Evolutionary conservation across 2,113 vertebrate genomes (phyloP).

Genomic region (Pedetes capensis): DNA sequence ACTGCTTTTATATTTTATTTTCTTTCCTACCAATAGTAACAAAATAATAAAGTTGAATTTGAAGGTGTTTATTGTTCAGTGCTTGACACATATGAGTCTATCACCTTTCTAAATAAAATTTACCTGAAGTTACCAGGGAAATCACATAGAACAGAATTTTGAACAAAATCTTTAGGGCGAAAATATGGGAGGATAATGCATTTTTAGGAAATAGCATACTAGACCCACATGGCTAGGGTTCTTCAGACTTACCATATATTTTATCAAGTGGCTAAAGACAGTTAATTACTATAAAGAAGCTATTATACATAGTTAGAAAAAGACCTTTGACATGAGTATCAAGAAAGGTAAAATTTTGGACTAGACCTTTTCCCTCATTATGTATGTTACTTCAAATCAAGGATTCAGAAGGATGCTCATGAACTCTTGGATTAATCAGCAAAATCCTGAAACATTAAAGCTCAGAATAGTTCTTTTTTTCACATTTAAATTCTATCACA

Average conservation of each 20-base stretch:
- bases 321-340: background rate
- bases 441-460: background rate
- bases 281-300: background rate
- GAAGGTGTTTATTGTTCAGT: slow-evolving; percentile 36
- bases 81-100: slow-evolving; percentile 1
- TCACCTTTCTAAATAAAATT: slow-evolving; percentile 22
- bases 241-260: background rate
- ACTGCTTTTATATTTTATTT: background rate
- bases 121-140: slow-evolving; percentile 9
- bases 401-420: background rate
- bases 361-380: background rate
- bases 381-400: background rate
- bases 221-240: rapidly evolving
- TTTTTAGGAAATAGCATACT: background rate
- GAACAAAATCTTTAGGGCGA: background rate
- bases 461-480: too few relatives aligned
- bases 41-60: slow-evolving; percentile 27
- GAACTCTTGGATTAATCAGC: background rate
- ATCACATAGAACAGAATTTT: background rate
- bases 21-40: background rate
- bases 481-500: background rate
- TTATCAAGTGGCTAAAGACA: background rate
- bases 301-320: background rate
- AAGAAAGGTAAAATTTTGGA: background rate
- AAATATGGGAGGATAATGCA: background rate